Conservation (phyloP, 2,113 vertebrate species). For the Lynx canadensis region DNA sequence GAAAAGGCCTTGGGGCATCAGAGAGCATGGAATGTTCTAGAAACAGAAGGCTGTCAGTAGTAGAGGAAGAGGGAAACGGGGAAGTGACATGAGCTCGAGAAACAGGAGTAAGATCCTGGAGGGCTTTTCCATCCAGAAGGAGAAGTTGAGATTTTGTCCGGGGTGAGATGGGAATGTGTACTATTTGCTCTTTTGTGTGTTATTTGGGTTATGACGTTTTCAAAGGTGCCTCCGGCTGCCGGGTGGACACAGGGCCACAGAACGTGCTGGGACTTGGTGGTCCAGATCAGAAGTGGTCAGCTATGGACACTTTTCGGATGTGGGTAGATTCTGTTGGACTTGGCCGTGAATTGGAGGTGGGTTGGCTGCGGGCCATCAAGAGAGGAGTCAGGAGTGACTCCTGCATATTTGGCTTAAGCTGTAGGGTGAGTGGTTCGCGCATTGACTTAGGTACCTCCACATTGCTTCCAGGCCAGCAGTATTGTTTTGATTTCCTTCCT, state of each 20-base stretch:
- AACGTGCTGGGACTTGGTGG: neutral
- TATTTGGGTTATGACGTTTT: neutral
- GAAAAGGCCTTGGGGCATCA: neutral
- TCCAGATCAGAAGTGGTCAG: neutral
- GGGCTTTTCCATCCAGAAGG: neutral
- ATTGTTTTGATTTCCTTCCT: constrained; percentile 17
- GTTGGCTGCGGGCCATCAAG: neutral
- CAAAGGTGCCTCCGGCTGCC: neutral
- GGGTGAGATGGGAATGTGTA: neutral
- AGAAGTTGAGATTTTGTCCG: neutral
- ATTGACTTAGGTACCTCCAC: neutral
- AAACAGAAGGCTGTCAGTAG: neutral
- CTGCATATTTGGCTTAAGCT: rapidly evolving
- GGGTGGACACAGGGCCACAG: rapidly evolving
- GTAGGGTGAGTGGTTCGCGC: neutral
- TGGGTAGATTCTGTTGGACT: neutral
- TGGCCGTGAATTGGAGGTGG: neutral
- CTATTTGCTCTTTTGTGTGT: neutral
- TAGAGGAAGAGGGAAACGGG: neutral
- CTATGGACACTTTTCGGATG: rapidly evolving
- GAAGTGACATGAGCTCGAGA: neutral
- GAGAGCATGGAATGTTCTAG: neutral
- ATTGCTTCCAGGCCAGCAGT: rapidly evolving
- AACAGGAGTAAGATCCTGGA: neutral
- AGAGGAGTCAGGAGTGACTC: neutral